Base-by-base conservation (phyloP, 2,888 invertebrate species). In the Plebejus argus region DNA sequence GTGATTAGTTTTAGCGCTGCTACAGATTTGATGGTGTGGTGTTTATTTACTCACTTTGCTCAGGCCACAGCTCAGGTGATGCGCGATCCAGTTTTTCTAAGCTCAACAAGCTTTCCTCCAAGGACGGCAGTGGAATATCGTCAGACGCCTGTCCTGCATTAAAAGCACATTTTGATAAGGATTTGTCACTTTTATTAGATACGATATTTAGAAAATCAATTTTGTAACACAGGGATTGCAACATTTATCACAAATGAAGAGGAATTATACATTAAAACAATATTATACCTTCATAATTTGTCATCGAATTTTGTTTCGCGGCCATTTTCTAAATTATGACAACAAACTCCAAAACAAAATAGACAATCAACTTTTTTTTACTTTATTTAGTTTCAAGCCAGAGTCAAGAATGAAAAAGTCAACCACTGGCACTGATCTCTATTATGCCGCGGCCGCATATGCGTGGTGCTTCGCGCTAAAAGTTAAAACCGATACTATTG, bases 11-110 rank as follows among this genome's bases (percentile, higher is more conserved):
- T n/a, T 28, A 33, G 10, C 33, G 15, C 12, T 12, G 15, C 28
- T 66, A 28, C 28, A 33, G 12, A 15, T 66, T 15, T 6, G 12
- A 66, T 15, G 66, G 23, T 72, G 71, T 78, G 53, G 76, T 18
- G 6, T 74, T 72, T 45, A 79, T 76, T 28, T 39, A 93, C 96
- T 96, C 95, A 98, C 98, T 97, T 94, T 98, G 97, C 91, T 99
- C 98, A 35, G 99, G 99, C 99, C 99, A 99, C 85, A 99, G 91
- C 88, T 99, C 98, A 53, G 99, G 99, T 2, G 99, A 99, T n/a
- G 98, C 96, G 83, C 99, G 95, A 90, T 98, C 98, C 83, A 99
- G 93, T 88, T 97, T 98, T 93, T 99, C 99, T 86, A 97, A 95
- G 86, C 98, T 98, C 84, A 98, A 94, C 79, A 99, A 95, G 87